Percentiles rank a stretch among this genome's conserved stretches.
Conservation (phyloP, 2,797 vertebrate species). For the Notoglanidium macrostoma region DNA sequence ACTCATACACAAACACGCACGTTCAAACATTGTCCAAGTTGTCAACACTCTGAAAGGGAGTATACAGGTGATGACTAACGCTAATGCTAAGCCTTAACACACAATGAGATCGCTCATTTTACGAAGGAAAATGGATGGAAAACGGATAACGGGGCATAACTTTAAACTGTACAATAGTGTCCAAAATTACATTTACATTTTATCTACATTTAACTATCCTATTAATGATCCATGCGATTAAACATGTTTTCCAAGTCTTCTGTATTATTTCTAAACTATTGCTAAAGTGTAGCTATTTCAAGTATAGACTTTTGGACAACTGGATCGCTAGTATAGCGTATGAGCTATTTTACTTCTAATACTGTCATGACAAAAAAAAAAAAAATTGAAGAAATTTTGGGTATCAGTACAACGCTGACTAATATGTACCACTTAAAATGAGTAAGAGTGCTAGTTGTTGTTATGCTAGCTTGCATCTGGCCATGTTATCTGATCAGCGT, state of each 20-base stretch:
- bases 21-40: neutral
- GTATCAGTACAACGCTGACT: neutral
- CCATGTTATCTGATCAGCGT: neutral
- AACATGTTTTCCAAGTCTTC: neutral
- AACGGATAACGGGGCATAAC: neutral
- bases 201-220: neutral
- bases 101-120: neutral
- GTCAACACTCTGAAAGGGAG: neutral
- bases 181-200: neutral
- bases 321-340: neutral
- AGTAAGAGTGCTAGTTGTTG: neutral
- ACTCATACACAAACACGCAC: neutral
- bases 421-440: neutral
- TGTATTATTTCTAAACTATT: neutral
- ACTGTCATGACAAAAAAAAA: too few species aligned
- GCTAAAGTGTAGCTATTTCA: neutral
- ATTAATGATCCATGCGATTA: neutral
- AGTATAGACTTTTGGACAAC: too few species aligned
- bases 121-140: neutral
- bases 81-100: neutral
- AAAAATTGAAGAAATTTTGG: neutral
- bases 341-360: neutral
- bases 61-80: neutral
- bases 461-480: neutral
- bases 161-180: neutral